These are phyloP conservation scores for Hydrozoanthus gracilis DNA, from an alignment of 92 coral and sea anemone species.

Conservation along the genomic window DNA sequence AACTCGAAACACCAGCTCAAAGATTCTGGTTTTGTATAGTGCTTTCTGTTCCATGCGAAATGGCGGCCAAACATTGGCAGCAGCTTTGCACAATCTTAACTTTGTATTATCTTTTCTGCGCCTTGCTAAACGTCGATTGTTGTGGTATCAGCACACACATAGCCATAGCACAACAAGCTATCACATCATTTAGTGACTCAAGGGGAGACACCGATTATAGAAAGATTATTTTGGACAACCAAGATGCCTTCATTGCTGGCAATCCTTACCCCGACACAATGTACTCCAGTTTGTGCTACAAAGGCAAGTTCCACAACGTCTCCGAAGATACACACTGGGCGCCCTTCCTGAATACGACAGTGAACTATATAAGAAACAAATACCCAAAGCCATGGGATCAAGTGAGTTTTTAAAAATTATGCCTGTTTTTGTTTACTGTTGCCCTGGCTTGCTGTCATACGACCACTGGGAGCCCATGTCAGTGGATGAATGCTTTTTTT, in stretches of 20 bases:
- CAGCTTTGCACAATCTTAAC: neutral
- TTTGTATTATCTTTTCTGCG: neutral
- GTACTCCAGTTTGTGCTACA: constrained; percentile 84
- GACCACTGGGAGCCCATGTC: too few relatives aligned
- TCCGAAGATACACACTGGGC: constrained; percentile 98
- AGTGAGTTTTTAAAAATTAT: constrained; percentile 51
- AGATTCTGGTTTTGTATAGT: too few relatives aligned
- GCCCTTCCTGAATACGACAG: constrained; percentile 93
- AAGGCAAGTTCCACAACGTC: constrained; percentile 78
- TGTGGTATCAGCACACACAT: constrained; percentile 97
- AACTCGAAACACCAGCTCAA: too few relatives aligned
- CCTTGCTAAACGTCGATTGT: neutral
- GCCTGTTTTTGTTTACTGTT: too few relatives aligned
- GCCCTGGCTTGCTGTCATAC: too few relatives aligned
- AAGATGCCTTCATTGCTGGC: constrained; percentile 93
- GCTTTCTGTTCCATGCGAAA: neutral
- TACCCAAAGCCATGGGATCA: constrained; percentile 97
- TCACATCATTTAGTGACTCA: constrained; percentile 81
- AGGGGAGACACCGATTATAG: constrained; percentile 82
- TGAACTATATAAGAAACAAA: constrained; percentile 82
- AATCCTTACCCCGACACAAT: constrained; percentile 94
- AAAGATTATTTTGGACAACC: constrained; percentile 75
- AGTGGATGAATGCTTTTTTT: too few relatives aligned
- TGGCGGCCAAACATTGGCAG: constrained; percentile 13
- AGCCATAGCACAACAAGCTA: constrained; percentile 89